Evolutionary conservation across 2,113 vertebrate genomes (phyloP).

Genomic region (Empidonax traillii): DNA sequence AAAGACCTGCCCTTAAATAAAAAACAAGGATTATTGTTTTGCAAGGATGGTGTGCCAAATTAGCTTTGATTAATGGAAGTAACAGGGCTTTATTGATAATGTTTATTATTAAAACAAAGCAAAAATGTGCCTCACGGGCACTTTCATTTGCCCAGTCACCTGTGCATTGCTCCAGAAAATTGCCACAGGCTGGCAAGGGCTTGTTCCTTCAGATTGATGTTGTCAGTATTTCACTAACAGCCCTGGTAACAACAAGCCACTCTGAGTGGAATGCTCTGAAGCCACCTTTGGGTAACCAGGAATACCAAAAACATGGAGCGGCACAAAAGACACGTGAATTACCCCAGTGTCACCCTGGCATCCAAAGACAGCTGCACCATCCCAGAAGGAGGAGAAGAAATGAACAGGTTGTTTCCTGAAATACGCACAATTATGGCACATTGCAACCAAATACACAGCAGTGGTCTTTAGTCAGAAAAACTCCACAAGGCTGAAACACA

Average conservation of each 20-base stretch:
- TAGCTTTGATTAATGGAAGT: background rate
- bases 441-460: background rate
- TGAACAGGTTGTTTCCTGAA: background rate
- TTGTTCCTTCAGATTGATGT: background rate
- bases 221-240: background rate
- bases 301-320: background rate
- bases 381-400: background rate
- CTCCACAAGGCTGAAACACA: background rate
- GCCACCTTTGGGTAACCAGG: background rate
- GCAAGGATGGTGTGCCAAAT: background rate
- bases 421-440: accelerated
- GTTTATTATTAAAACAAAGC: background rate
- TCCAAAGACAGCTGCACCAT: background rate
- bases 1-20: background rate
- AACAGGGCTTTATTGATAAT: background rate
- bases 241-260: background rate
- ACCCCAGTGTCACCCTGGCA: background rate
- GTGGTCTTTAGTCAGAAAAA: background rate
- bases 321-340: background rate
- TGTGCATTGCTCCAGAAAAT: background rate
- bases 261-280: background rate
- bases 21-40: background rate
- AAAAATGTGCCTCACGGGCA: background rate
- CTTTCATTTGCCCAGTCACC: background rate
- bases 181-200: background rate